Evolutionary conservation across 2,888 invertebrate genomes (phyloP).

Genomic region (Caprella mutica): DNA sequence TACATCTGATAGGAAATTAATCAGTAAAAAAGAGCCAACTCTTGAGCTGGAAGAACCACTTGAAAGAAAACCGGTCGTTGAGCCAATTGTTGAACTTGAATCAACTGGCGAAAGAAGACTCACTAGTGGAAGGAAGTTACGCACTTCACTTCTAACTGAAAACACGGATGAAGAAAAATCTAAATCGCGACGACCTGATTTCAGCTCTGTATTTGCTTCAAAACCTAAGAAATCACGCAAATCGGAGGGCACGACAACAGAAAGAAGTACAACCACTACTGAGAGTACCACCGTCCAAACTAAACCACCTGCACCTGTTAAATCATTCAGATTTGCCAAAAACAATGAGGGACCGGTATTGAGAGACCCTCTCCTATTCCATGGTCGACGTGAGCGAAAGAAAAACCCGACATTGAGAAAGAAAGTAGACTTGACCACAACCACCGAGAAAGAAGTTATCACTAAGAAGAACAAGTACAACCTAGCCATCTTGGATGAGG

Average conservation of each 20-base stretch:
- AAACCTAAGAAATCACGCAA: neutral
- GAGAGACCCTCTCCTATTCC: constrained; percentile 2
- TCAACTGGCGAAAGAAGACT: too few species aligned
- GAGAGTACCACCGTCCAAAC: neutral
- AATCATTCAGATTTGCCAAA: neutral
- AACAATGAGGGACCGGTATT: neutral
- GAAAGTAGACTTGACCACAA: neutral
- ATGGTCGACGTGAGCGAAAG: neutral
- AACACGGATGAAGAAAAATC: neutral
- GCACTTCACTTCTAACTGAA: too few species aligned
- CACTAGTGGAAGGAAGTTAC: too few species aligned
- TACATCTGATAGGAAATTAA: too few species aligned
- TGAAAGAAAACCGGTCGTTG: too few species aligned
- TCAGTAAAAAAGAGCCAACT: too few species aligned
- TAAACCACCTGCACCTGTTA: constrained; percentile 10
- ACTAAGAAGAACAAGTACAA: too few species aligned
- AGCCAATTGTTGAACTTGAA: too few species aligned
- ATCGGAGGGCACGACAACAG: neutral
- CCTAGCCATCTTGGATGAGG: neutral
- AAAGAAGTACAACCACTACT: constrained; percentile 7
- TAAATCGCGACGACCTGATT: neutral
- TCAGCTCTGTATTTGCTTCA: neutral
- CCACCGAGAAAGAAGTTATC: neutral
- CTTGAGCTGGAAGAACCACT: too few species aligned
- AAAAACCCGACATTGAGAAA: neutral